These are phyloP conservation scores for Hydrotaea diabolus DNA, from an alignment of 2,888 invertebrate species.

Conservation along the genomic window DNA sequence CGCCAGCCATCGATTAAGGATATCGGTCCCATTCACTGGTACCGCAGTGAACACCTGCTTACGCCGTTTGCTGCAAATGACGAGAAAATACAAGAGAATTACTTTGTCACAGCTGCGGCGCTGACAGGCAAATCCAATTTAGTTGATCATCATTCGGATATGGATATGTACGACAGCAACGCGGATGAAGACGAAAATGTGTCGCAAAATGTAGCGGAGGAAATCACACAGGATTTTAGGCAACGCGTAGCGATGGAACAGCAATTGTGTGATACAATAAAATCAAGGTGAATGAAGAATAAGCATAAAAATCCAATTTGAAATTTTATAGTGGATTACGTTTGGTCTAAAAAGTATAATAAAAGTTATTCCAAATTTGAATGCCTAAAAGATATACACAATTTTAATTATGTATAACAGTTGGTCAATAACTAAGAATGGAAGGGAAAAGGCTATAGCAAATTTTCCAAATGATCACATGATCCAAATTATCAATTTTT, in stretches of 20 bases:
- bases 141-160: neutral
- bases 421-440: too few species aligned
- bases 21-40: slow-evolving; percentile 87
- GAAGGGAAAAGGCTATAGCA: too few species aligned
- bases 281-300: slow-evolving; percentile 82
- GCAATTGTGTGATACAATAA: slow-evolving; percentile 85
- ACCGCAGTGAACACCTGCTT: slow-evolving; percentile 82
- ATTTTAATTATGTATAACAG: too few species aligned
- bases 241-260: slow-evolving; percentile 79
- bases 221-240: slow-evolving; percentile 75
- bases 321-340: neutral
- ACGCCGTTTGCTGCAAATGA: slow-evolving; percentile 76
- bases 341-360: too few species aligned
- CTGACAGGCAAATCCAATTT: slow-evolving; percentile 16
- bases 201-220: slow-evolving; percentile 70
- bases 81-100: slow-evolving; percentile 46
- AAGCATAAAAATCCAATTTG: neutral
- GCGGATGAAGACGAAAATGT: slow-evolving; percentile 47
- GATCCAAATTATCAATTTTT: too few species aligned
- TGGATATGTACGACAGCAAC: neutral
- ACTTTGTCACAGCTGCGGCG: slow-evolving; percentile 15
- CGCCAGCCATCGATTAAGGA: slow-evolving; percentile 86
- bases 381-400: too few species aligned
- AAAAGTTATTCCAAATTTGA: too few species aligned
- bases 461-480: too few species aligned